Conservation (phyloP, 2,797 vertebrate genomes). For the Phalloptychus januarius region DNA sequence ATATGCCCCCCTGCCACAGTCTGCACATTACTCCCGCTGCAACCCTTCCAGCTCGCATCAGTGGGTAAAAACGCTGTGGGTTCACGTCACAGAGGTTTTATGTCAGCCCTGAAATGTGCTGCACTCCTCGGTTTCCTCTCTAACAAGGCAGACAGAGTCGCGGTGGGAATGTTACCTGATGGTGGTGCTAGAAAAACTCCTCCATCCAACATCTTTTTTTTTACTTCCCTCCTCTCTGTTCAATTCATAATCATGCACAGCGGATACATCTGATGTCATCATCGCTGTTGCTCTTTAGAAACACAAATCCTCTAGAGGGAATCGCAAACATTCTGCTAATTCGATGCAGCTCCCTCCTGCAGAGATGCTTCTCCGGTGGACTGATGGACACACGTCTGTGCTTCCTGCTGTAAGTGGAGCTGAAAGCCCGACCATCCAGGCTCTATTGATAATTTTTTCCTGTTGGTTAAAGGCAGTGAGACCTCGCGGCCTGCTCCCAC, state of each 20-base stretch:
- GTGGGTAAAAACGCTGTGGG: conserved; percentile 10
- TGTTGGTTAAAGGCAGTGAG: conserved; percentile 9
- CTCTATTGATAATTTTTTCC: conserved; percentile 32
- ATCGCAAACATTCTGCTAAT: conserved; percentile 3
- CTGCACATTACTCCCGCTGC: background rate
- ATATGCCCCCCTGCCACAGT: conserved; percentile 4
- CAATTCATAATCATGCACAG: conserved; percentile 5
- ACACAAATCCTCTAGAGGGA: conserved; percentile 10
- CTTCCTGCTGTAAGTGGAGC: conserved; percentile 43
- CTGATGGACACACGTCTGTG: conserved; percentile 12
- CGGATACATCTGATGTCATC: conserved; percentile 5
- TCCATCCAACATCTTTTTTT: background rate
- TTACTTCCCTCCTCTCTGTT: background rate
- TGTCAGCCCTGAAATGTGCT: conserved; percentile 11
- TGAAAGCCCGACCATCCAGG: conserved; percentile 40
- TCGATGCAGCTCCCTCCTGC: background rate
- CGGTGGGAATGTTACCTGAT: conserved; percentile 15
- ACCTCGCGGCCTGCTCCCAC: background rate
- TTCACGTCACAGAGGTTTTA: conserved; percentile 17
- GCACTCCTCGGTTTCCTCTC: conserved; percentile 2
- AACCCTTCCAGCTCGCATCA: background rate
- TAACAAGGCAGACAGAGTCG: conserved; percentile 17
- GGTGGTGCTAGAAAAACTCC: conserved; percentile 18
- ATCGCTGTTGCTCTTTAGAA: conserved; percentile 24
- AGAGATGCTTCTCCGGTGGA: background rate